Conservation (phyloP, 2,888 invertebrate genomes). For the Hyppa rectilinea region DNA sequence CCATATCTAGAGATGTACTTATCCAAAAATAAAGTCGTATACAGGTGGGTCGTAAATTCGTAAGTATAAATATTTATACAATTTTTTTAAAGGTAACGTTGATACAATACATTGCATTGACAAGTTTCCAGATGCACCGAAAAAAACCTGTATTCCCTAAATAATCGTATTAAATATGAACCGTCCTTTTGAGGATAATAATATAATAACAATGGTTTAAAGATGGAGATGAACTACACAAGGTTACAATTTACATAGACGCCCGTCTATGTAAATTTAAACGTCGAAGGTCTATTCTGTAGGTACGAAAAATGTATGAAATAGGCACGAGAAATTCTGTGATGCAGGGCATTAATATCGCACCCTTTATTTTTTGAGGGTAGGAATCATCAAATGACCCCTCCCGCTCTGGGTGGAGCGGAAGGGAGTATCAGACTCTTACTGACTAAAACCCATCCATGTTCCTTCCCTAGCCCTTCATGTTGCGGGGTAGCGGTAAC, state of each 20-base stretch:
- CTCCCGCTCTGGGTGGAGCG: too few relatives aligned
- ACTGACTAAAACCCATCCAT: too few relatives aligned
- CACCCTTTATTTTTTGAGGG: too few relatives aligned
- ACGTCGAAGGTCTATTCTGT: not conserved
- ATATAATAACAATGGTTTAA: too few relatives aligned
- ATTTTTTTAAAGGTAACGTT: not conserved
- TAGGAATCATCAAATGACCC: too few relatives aligned
- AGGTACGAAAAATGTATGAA: not conserved
- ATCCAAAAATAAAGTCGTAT: slow-evolving; percentile 2
- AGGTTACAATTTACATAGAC: slow-evolving; percentile 2
- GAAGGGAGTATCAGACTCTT: too few relatives aligned
- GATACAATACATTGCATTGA: not conserved
- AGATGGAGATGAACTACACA: not conserved
- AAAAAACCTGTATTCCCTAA: not conserved
- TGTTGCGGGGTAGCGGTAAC: too few relatives aligned
- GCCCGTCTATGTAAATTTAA: too few relatives aligned
- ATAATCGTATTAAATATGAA: not conserved
- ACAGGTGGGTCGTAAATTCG: not conserved
- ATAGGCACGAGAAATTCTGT: not conserved
- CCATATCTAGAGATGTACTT: slow-evolving; percentile 28
- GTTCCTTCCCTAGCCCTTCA: too few relatives aligned
- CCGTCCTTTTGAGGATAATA: not conserved
- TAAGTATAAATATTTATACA: slow-evolving; percentile 19
- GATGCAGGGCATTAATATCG: not conserved
- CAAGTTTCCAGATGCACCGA: not conserved